Percentiles rank a stretch among this genome's conserved stretches.
Conservation (phyloP, 2,888 invertebrate genomes). For the Drosophila multiciliata region DNA sequence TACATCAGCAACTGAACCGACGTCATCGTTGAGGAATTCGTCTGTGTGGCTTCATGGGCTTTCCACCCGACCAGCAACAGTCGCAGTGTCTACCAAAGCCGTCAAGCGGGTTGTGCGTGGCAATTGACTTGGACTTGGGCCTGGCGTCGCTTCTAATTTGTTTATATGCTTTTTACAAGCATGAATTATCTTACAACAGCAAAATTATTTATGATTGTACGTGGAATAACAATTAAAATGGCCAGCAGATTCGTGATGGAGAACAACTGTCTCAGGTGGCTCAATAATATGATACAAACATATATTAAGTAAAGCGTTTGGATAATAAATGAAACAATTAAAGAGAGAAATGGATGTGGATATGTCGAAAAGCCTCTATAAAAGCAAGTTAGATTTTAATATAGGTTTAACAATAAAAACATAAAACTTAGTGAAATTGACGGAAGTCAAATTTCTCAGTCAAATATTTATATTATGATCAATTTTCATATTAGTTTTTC, state of each 20-base stretch:
- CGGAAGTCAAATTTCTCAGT: not conserved
- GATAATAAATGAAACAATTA: not conserved
- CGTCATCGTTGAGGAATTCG: conserved; percentile 73
- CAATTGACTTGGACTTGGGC: conserved; percentile 30
- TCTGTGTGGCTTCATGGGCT: conserved; percentile 15
- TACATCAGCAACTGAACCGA: conserved; percentile 36
- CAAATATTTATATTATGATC: not conserved
- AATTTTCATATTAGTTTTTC: not conserved
- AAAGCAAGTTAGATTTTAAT: not conserved
- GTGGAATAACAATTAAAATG: conserved; percentile 23
- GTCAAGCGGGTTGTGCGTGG: conserved; percentile 68
- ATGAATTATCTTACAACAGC: conserved; percentile 49
- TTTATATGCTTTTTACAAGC: conserved; percentile 41
- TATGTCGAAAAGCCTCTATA: not conserved
- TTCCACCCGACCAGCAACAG: conserved; percentile 31
- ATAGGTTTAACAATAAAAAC: not conserved
- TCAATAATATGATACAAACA: conserved; percentile 42
- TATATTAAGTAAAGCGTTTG: not conserved
- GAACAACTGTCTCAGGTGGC: conserved; percentile 21
- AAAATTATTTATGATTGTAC: conserved; percentile 71
- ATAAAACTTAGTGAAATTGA: not conserved
- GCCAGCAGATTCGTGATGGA: conserved; percentile 13
- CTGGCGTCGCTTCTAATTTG: conserved; percentile 60
- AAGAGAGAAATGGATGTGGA: not conserved
- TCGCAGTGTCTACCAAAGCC: conserved; percentile 67